Percentiles rank a stretch among this genome's conserved stretches.
Conservation (phyloP, 2,888 invertebrate species). For the Deilephila porcellus region DNA sequence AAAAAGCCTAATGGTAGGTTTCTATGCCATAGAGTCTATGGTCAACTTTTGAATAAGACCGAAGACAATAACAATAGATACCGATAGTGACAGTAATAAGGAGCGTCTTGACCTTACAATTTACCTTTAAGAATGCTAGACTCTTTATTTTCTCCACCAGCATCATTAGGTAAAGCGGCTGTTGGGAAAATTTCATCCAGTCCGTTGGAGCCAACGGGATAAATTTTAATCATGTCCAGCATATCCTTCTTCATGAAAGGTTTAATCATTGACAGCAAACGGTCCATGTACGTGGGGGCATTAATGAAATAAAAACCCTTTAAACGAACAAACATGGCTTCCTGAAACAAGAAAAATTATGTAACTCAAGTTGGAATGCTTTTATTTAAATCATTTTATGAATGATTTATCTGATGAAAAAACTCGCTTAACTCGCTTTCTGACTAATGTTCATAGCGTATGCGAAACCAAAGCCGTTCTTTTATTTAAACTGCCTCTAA, state of each 20-base stretch:
- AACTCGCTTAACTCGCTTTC: too few species aligned
- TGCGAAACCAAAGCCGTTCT: too few species aligned
- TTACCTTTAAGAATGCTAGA: slow-evolving; percentile 52
- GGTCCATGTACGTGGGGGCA: slow-evolving; percentile 87
- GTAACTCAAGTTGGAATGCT: background rate
- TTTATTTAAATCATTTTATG: too few species aligned
- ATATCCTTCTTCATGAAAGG: slow-evolving; percentile 90
- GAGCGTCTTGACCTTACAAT: background rate
- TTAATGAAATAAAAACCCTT: slow-evolving; percentile 89
- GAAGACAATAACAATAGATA: background rate
- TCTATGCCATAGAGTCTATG: too few species aligned
- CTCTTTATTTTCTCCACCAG: slow-evolving; percentile 79
- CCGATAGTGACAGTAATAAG: too few species aligned
- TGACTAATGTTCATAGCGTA: too few species aligned
- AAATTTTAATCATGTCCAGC: slow-evolving; percentile 78
- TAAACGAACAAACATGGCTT: slow-evolving; percentile 85
- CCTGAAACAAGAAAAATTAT: slow-evolving; percentile 63
- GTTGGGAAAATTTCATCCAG: slow-evolving; percentile 81
- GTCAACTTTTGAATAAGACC: too few species aligned
- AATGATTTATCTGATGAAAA: too few species aligned
- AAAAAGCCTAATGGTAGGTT: too few species aligned
- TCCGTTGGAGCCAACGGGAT: slow-evolving; percentile 72
- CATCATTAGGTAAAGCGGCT: slow-evolving; percentile 83
- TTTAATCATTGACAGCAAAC: slow-evolving; percentile 86
- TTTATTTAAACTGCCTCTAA: too few species aligned